A percentile compares a stretch with the other conserved stretches of the same genome.
phyloP scores from a whole-genome alignment of 2,888 invertebrate species.

The Didymodactylos carnosus region DNA sequence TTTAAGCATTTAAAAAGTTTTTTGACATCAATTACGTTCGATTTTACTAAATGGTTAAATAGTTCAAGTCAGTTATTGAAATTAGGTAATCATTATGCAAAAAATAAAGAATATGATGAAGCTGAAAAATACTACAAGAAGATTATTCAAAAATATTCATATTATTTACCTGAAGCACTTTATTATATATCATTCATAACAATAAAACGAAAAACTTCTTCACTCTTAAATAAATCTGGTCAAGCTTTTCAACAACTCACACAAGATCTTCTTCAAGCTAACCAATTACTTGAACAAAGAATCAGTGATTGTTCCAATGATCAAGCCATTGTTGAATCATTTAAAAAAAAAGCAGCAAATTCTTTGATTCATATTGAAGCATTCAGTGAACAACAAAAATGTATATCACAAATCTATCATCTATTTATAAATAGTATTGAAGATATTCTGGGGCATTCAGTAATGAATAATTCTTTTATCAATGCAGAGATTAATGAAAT shows the following conservation, averaged over 20 bases:
- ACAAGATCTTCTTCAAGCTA: background rate
- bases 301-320: background rate
- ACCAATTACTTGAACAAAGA: background rate
- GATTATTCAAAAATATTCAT: background rate
- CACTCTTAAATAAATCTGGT: background rate
- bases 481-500: background rate
- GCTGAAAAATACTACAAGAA: background rate
- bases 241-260: background rate
- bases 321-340: background rate
- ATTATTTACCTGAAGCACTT: background rate
- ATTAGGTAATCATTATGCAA: background rate
- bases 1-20: background rate
- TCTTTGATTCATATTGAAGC: background rate
- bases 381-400: background rate
- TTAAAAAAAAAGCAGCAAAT: background rate
- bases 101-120: background rate
- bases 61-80: background rate
- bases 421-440: background rate
- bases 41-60: background rate
- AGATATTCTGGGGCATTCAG: background rate
- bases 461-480: background rate
- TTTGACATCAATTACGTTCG: background rate
- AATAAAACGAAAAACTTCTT: background rate
- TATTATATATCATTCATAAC: background rate
- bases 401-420: background rate